Evolutionary conservation across 2,888 invertebrate species (phyloP), one percentile per base, ranked within the genome.

Genomic region (Pogonocherus hispidulus): DNA sequence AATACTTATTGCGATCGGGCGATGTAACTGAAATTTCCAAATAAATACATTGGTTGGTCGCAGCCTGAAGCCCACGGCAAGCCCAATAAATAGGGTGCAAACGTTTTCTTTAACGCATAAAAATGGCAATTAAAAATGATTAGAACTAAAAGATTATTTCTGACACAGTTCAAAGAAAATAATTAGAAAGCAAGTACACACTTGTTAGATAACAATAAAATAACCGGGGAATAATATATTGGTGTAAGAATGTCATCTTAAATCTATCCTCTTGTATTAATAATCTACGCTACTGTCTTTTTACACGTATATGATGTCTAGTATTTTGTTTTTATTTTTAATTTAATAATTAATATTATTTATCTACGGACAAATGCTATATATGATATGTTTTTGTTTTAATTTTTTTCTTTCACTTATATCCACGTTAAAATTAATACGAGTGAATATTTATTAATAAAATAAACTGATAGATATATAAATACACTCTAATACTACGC

Each of bases 1-100:
- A 82, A 82, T 82, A 82, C 80, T 81, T 82, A 81, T 82, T 81
- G 81, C 82, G 80, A 81, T 76, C 75, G 79, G 80, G 81, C 80
- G 79, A 81, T 76, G 70, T 73, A 70, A 76, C 70, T 73, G 70
- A 68, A 47, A 63, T 52, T 52, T 60, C 46, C 52, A 56, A 69
- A 66, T 63, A 51, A 27, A 66, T 64, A 63, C 51, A 66, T 62
- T 16, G n/a, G 41, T 62, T 66, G 52, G 20, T 54, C 20, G 66
- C 69, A 66, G 65, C 69, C 65, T 69, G 69, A 69, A 69, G 69
- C 41, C 65, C 62, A 3, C 9, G n/a, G 51, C 49, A 57, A 64
- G 23, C 52, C 59, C 59, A 52, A 27, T 27, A 32, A 3, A 16
- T 32, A 37, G 27, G 32, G 27, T 44, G 44, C 68, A 68, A 69